Base-by-base conservation (phyloP, 2,888 invertebrate genomes). In the Aspidiotus rigidus region DNA sequence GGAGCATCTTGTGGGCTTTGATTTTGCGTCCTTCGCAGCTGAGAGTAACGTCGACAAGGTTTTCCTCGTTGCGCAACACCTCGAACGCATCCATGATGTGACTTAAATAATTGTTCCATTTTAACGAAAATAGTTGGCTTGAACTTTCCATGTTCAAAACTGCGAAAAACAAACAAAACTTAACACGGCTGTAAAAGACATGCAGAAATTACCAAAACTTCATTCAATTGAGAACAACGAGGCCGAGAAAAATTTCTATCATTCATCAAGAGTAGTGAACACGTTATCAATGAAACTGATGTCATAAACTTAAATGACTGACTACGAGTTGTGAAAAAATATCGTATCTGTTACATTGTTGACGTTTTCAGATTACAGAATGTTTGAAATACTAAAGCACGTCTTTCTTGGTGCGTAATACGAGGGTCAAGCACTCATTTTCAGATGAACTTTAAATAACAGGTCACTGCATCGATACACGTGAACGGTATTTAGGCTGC, bases 91-190 rank as follows among this genome's bases (percentile, higher is more conserved):
- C 86, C 73, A 87, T 88, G 76, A 92, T 86, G 78, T 80, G 79
- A 83, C 86, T 78, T 77, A 88, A 83, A 78, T 91, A 90, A 80
- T 90, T 90, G 78, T 90, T 90, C 92, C 92, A 92, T 73, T 89
- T 86, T 74, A 92, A 81, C 73, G 90, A 89, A 80, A 89, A 92
- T 77, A 90, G 90, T 77, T 89, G 87, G 15, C 69, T 61, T 16
- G 61, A 55, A 42, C 55, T 54, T 39, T 62, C 53, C 69, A 69
- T 69, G 40, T 16, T 66, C 15, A 9, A 10, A 55, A 7, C 7
- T 56, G 39, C 11, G 57, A 28, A 28, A 28, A 28, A 28, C 28
- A 28, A 28, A 5, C 28, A 28, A 28, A 53, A n/a, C 11, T 53
- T 53, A 15, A 53, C 13, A n/a, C n/a, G 53, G 8, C 62, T 62